These are phyloP conservation scores for Carassius carassius DNA, from an alignment of 2,113 vertebrate species.

Conservation along the genomic window DNA sequence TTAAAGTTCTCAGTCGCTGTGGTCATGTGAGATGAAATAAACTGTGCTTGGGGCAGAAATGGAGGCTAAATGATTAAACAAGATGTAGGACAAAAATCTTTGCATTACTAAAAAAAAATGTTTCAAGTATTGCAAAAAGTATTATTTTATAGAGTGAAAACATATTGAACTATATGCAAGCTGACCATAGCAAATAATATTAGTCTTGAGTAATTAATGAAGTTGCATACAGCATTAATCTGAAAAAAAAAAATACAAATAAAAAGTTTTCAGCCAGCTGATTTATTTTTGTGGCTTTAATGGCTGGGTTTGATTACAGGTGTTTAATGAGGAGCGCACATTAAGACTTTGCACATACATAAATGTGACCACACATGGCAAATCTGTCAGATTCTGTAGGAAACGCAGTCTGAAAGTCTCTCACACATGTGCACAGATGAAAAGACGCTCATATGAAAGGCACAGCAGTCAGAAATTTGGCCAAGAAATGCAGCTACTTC, in stretches of 20 bases:
- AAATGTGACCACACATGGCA: background rate
- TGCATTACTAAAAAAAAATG: too few relatives aligned
- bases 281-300: background rate
- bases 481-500: slow-evolving; percentile 49
- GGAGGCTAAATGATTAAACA: background rate
- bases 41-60: too few relatives aligned
- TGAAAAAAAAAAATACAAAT: too few relatives aligned
- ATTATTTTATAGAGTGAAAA: background rate
- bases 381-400: background rate
- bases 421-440: slow-evolving; percentile 27
- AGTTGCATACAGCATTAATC: too few relatives aligned
- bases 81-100: too few relatives aligned
- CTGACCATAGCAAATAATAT: background rate
- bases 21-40: too few relatives aligned
- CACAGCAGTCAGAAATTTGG: slow-evolving; percentile 41
- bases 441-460: slow-evolving; percentile 24
- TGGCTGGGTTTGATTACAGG: background rate
- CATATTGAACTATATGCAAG: background rate
- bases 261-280: too few relatives aligned
- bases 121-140: background rate
- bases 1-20: background rate
- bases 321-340: background rate
- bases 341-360: background rate
- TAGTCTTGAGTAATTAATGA: background rate
- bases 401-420: background rate